Conservation (phyloP, 2,797 vertebrate genomes). For the Molossus alvarezi region DNA sequence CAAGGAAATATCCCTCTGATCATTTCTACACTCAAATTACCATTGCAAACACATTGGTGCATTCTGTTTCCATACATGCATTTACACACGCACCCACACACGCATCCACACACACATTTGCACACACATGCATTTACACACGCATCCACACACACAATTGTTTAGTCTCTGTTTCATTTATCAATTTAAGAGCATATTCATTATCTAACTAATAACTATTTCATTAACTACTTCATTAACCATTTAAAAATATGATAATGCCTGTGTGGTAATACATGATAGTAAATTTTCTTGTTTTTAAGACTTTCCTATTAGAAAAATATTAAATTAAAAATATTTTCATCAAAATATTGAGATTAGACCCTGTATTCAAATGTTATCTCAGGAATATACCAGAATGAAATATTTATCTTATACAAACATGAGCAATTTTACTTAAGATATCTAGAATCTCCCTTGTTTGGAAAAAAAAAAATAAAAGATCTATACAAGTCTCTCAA, state of each 20-base stretch:
- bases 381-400: not conserved
- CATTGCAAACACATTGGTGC: not conserved
- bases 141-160: not conserved
- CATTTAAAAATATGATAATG: not conserved
- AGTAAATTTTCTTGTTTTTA: not conserved
- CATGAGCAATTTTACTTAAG: not conserved
- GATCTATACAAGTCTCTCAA: not conserved
- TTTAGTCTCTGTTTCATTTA: not conserved
- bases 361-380: not conserved
- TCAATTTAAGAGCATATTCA: not conserved
- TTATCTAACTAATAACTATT: slow-evolving; percentile 2
- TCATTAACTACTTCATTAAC: not conserved
- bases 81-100: not conserved
- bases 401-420: not conserved
- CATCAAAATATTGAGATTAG: not conserved
- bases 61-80: not conserved
- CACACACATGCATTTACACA: too few relatives aligned
- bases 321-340: not conserved
- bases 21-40: not conserved
- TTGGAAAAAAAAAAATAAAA: not conserved
- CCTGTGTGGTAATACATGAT: not conserved
- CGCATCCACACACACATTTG: not conserved
- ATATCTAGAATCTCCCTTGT: not conserved
- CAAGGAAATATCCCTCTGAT: not conserved
- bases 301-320: not conserved